Conservation (phyloP, 2,797 vertebrate species). For the Anguilla marmorata region DNA sequence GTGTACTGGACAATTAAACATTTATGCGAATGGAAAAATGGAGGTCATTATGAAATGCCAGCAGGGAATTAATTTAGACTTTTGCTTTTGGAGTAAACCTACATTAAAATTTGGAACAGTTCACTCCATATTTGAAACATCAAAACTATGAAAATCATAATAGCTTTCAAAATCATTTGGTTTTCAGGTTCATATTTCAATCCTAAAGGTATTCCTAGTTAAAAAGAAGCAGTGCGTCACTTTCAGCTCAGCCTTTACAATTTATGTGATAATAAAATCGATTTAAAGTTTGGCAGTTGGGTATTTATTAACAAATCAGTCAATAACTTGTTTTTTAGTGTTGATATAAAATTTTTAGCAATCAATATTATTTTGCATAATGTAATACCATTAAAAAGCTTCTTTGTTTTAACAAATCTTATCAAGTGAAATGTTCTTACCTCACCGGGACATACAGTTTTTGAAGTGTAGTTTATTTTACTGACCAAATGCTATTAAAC, state of each 20-base stretch:
- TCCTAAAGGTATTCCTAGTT: too few species aligned
- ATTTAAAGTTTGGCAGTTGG: not conserved
- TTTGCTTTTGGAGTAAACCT: constrained; percentile 8
- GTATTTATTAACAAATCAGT: not conserved
- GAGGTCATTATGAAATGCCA: constrained; percentile 34
- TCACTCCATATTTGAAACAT: constrained; percentile 16
- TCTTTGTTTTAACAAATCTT: too few species aligned
- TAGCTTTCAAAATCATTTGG: not conserved
- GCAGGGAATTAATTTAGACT: constrained; percentile 21
- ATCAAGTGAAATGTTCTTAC: too few species aligned
- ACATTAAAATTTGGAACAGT: constrained; percentile 19
- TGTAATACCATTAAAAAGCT: too few species aligned
- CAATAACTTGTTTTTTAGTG: too few species aligned
- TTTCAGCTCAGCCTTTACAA: not conserved
- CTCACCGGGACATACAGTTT: not conserved
- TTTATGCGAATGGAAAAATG: constrained; percentile 21
- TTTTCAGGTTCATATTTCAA: not conserved
- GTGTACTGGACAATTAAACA: constrained; percentile 31
- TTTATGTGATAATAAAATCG: not conserved
- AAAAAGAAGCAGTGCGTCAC: too few species aligned
- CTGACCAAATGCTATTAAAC: not conserved
- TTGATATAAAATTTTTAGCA: too few species aligned
- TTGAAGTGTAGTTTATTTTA: not conserved
- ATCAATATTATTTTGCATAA: too few species aligned
- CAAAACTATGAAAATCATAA: not conserved